Conservation (phyloP, 1,140 invertebrate genomes). For the Zeugodacus cucurbitae region DNA sequence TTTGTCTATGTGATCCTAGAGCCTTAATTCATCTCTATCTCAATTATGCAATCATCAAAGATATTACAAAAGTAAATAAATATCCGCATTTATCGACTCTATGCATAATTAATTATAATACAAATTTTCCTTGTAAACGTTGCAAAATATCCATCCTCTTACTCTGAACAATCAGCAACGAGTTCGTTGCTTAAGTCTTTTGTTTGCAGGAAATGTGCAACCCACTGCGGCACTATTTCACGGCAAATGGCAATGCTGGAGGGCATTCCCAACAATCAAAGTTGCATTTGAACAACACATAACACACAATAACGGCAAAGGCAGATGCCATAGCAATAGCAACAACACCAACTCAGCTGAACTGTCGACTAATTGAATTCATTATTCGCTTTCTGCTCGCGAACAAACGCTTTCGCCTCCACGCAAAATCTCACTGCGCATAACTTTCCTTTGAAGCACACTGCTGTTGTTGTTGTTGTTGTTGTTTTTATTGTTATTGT, state of each 20-base stretch:
- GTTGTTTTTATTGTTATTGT: neutral
- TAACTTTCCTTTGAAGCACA: neutral
- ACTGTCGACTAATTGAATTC: constrained; percentile 7
- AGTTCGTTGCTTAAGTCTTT: neutral
- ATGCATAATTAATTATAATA: no score
- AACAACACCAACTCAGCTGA: neutral
- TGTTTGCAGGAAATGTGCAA: neutral
- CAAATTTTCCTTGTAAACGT: no score
- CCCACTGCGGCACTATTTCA: neutral
- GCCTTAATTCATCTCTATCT: no score
- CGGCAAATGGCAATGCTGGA: neutral
- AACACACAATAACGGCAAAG: neutral
- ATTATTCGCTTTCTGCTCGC: neutral
- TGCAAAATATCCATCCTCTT: no score
- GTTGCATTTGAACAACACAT: neutral
- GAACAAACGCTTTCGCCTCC: neutral
- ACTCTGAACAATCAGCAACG: neutral
- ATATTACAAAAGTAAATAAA: no score
- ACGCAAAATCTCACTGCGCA: neutral
- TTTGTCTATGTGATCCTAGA: no score
- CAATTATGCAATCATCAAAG: no score
- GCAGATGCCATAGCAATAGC: neutral
- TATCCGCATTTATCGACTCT: no score
- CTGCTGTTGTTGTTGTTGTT: neutral
- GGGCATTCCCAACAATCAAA: neutral